phyloP scores from a whole-genome alignment of 2,113 vertebrate genomes.

The Seriola dumerili region DNA sequence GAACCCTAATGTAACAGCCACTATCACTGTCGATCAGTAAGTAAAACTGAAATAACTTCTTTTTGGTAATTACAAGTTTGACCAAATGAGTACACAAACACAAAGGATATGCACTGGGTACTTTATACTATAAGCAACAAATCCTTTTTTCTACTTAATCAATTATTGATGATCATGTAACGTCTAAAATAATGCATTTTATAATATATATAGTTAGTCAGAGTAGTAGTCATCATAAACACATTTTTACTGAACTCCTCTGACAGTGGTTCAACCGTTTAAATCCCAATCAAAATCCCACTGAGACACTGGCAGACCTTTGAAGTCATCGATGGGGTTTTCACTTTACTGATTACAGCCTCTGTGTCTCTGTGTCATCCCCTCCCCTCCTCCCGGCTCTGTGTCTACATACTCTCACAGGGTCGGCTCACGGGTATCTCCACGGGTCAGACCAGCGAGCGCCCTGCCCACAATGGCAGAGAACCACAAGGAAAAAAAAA shows the following conservation, averaged over 20 bases:
- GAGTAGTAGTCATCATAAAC: neutral
- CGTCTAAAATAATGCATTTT: too few relatives aligned
- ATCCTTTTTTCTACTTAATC: too few relatives aligned
- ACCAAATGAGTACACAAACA: too few relatives aligned
- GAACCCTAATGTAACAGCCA: too few relatives aligned
- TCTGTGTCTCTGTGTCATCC: constrained; percentile 44
- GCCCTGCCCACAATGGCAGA: constrained; percentile 57
- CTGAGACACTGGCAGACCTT: constrained; percentile 45
- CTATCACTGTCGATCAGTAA: neutral
- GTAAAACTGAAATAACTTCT: neutral
- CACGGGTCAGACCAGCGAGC: constrained; percentile 44
- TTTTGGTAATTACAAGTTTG: too few relatives aligned
- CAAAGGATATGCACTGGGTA: too few relatives aligned
- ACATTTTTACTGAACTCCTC: neutral
- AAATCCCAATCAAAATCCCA: constrained; percentile 46
- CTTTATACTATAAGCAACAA: too few relatives aligned
- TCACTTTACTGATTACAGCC: constrained; percentile 37
- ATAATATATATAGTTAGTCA: neutral
- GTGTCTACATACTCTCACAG: constrained; percentile 52
- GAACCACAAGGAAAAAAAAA: constrained; percentile 27
- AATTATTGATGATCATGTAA: too few relatives aligned
- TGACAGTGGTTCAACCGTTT: constrained; percentile 15
- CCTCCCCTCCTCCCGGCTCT: constrained; percentile 26
- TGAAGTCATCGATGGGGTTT: constrained; percentile 57
- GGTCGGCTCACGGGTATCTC: constrained; percentile 62